Conservation (phyloP, 30 jellyfish, hydroid and myxozoan genomes). For the Pseudorhiza aurosa region DNA sequence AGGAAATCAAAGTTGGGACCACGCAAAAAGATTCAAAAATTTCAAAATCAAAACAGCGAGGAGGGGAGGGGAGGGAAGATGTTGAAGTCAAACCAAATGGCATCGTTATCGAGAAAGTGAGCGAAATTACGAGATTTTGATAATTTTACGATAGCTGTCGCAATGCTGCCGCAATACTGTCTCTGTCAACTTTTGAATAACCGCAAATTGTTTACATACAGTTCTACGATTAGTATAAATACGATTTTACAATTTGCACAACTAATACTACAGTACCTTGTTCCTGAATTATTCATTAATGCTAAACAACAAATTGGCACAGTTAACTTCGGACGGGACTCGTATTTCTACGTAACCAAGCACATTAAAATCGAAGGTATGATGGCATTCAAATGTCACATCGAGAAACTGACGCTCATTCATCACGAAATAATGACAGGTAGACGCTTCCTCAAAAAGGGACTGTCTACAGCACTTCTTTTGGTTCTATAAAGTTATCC, state of each 20-base stretch:
- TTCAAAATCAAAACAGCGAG: neutral
- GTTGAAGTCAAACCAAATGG: neutral
- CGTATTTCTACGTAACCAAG: too few species aligned
- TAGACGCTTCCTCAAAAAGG: too few species aligned
- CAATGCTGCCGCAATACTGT: neutral
- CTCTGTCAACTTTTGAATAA: neutral
- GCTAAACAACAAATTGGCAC: neutral
- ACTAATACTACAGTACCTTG: neutral
- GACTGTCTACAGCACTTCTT: too few species aligned
- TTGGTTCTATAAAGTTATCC: too few species aligned
- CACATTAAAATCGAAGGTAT: too few species aligned
- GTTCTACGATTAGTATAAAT: neutral
- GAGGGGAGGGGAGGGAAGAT: neutral
- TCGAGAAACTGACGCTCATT: too few species aligned
- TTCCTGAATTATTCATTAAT: neutral
- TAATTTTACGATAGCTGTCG: too few species aligned
- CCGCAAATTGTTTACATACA: neutral
- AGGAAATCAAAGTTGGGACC: too few species aligned
- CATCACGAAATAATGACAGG: too few species aligned
- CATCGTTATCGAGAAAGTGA: neutral
- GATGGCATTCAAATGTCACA: too few species aligned
- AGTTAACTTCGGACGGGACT: neutral
- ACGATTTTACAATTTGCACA: constrained; percentile 32
- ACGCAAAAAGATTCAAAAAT: too few species aligned
- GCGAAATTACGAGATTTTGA: neutral